Evolutionary conservation across 2,888 invertebrate genomes (phyloP).

Genomic region (Zelleria hepariella): DNA sequence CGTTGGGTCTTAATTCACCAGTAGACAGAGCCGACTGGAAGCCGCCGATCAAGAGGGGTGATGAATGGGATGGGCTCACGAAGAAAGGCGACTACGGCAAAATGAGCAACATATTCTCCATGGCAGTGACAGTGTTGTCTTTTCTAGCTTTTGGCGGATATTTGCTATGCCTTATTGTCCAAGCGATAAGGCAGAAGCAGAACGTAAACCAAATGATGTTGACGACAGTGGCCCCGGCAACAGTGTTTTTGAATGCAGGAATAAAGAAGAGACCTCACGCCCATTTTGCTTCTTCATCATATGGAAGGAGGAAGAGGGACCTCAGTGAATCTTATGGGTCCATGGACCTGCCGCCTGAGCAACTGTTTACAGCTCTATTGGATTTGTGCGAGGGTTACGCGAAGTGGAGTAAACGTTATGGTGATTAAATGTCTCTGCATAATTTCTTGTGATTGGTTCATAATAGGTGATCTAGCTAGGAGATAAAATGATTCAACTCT

Average conservation of each 20-base stretch:
- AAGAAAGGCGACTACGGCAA: slow-evolving; percentile 71
- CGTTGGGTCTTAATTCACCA: slow-evolving; percentile 48
- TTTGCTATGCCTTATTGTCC: slow-evolving; percentile 81
- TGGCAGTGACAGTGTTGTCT: slow-evolving; percentile 83
- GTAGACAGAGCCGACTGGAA: slow-evolving; percentile 19
- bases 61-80: slow-evolving; percentile 56
- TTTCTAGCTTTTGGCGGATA: slow-evolving; percentile 91
- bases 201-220: slow-evolving; percentile 29
- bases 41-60: slow-evolving; percentile 43
- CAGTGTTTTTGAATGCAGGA: slow-evolving; percentile 39
- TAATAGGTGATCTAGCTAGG: too few relatives aligned
- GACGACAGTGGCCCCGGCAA: slow-evolving; percentile 35
- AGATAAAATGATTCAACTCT: neutral
- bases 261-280: slow-evolving; percentile 58
- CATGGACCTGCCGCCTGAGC: slow-evolving; percentile 49
- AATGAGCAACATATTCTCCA: slow-evolving; percentile 81
- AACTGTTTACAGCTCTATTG: slow-evolving; percentile 63
- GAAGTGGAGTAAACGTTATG: slow-evolving; percentile 45
- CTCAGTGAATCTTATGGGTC: slow-evolving; percentile 23
- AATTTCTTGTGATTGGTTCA: too few relatives aligned
- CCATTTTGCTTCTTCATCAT: slow-evolving; percentile 38
- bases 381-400: slow-evolving; percentile 72
- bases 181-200: slow-evolving; percentile 79
- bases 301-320: slow-evolving; percentile 43
- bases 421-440: neutral